These are phyloP conservation scores for Indicator maculatus DNA, from an alignment of 2,113 vertebrate genomes.

Conservation along the genomic window DNA sequence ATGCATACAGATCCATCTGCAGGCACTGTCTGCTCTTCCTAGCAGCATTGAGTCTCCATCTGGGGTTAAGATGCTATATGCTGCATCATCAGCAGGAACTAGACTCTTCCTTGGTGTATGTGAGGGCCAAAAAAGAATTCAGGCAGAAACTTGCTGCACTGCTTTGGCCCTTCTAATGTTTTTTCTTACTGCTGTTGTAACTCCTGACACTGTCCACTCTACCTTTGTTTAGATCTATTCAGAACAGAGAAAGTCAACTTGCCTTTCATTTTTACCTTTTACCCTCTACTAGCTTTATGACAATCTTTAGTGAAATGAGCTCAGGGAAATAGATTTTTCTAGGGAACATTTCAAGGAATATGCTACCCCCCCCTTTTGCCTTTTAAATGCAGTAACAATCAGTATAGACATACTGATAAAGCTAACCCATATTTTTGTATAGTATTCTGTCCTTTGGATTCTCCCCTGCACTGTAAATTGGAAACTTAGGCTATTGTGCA, in stretches of 20 bases:
- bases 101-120: neutral
- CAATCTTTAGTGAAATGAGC: neutral
- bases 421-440: neutral
- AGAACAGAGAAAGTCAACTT: neutral
- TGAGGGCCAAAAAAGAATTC: neutral
- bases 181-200: neutral
- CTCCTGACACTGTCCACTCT: neutral
- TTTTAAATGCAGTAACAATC: neutral
- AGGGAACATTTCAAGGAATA: neutral
- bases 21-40: neutral
- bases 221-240: neutral
- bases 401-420: neutral
- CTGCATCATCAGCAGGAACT: neutral
- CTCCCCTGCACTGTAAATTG: neutral
- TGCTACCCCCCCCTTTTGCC: fast-evolving
- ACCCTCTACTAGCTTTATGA: neutral
- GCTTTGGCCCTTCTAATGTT: neutral
- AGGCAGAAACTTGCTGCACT: neutral
- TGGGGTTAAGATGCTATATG: neutral
- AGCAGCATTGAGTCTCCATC: neutral
- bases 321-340: neutral
- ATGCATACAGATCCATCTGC: neutral
- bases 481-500: neutral
- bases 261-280: neutral
- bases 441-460: neutral